Evolutionary conservation across 2,797 vertebrate species (phyloP).

Genomic region (Lagorchestes hirsutus): DNA sequence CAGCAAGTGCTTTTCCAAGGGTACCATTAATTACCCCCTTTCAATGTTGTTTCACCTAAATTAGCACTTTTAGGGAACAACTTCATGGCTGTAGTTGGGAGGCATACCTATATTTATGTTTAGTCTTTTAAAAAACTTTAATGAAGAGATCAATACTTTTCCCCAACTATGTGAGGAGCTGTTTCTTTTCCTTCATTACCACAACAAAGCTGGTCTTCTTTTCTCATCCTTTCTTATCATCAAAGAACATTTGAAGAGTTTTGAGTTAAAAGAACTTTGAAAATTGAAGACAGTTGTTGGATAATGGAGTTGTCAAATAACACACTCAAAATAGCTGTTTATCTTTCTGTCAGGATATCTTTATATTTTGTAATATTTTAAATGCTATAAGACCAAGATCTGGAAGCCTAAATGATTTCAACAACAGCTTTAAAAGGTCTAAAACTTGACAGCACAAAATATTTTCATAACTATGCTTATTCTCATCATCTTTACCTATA

Average conservation of each 20-base stretch:
- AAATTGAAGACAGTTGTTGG: constrained; percentile 45
- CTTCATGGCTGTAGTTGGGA: not conserved
- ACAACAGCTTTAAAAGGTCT: constrained; percentile 19
- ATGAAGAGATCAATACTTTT: not conserved
- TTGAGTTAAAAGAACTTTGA: constrained; percentile 60
- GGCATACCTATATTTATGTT: not conserved
- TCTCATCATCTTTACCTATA: not conserved
- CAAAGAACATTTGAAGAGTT: constrained; percentile 67
- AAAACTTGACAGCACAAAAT: constrained; percentile 22
- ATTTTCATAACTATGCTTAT: not conserved
- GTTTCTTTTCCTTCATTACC: constrained; percentile 50
- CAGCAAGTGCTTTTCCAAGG: not conserved
- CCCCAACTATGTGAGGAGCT: constrained; percentile 20
- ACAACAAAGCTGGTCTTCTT: constrained; percentile 44
- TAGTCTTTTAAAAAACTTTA: constrained; percentile 1
- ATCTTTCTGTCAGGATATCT: constrained; percentile 18
- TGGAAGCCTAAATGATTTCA: constrained; percentile 55
- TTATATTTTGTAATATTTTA: constrained; percentile 50
- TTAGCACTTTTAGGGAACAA: not conserved
- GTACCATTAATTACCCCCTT: not conserved
- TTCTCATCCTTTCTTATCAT: constrained; percentile 55
- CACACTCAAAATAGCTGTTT: not conserved
- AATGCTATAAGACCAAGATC: constrained; percentile 27
- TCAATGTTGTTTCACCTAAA: not conserved
- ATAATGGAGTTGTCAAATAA: constrained; percentile 10